Percentiles rank a stretch among this genome's conserved stretches.
Evolutionary conservation across 1,140 invertebrate genomes (phyloP).

Genomic region (Radopholus similis): DNA sequence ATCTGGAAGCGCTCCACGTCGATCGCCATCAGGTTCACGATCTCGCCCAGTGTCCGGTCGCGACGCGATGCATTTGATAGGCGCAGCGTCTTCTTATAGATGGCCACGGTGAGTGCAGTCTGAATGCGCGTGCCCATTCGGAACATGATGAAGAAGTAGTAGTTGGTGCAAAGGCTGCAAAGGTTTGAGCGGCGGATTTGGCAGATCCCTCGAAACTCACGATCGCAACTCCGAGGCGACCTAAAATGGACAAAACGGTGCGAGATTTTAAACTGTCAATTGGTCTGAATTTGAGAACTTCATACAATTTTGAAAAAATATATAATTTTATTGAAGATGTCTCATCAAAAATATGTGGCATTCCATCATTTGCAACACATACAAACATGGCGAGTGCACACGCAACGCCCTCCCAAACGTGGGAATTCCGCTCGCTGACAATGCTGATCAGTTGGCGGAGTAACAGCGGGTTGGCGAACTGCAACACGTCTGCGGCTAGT

Average conservation of each 20-base stretch:
- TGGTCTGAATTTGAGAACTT: no score
- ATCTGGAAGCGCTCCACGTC: constrained; percentile 31
- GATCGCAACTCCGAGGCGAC: constrained; percentile 21
- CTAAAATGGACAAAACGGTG: constrained; percentile 15
- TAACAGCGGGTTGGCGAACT: constrained; percentile 47
- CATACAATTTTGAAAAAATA: no score
- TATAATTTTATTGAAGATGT: no score
- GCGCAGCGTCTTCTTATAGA: constrained; percentile 52
- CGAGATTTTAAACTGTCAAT: neutral
- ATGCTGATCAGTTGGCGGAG: constrained; percentile 44
- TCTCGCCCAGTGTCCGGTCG: constrained; percentile 66
- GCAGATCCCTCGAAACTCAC: constrained; percentile 29
- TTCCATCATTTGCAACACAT: constrained; percentile 31
- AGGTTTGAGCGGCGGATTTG: constrained; percentile 56
- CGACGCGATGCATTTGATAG: constrained; percentile 61
- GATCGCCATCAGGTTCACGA: constrained; percentile 67
- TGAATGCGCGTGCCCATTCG: constrained; percentile 56
- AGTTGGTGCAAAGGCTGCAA: constrained; percentile 70
- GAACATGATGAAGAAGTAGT: constrained; percentile 46
- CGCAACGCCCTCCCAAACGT: constrained; percentile 45
- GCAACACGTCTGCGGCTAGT: constrained; percentile 38
- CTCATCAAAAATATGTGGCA: neutral
- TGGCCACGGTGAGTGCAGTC: constrained; percentile 32
- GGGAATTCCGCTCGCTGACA: constrained; percentile 41
- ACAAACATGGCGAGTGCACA: constrained; percentile 44